Conservation (phyloP, 2,888 invertebrate genomes). For the Rotaria sp. region DNA sequence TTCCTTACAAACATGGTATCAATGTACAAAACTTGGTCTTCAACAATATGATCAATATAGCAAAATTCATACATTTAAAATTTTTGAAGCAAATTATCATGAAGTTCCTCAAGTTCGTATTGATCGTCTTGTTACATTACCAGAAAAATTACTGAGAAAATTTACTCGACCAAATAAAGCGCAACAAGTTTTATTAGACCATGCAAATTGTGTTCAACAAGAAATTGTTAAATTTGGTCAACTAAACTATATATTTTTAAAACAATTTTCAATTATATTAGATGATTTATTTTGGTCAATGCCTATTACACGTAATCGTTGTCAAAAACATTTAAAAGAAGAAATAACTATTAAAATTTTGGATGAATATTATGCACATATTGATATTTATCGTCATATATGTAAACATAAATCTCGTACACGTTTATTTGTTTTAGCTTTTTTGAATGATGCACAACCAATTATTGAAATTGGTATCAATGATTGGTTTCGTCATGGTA, state of each 20-base stretch:
- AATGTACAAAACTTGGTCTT: conserved; percentile 47
- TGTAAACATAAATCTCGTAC: conserved; percentile 61
- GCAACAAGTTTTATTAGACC: conserved; percentile 33
- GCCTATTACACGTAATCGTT: conserved; percentile 31
- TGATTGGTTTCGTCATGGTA: conserved; percentile 92
- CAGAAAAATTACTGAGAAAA: conserved; percentile 36
- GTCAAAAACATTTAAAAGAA: conserved; percentile 51
- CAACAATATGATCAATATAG: conserved; percentile 98
- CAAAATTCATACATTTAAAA: conserved; percentile 93
- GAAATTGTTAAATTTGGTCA: conserved; percentile 40
- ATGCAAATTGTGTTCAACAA: conserved; percentile 33
- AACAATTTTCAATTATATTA: conserved; percentile 36
- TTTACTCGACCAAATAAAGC: conserved; percentile 39
- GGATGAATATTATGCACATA: conserved; percentile 53
- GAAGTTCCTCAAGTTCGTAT: conserved; percentile 37
- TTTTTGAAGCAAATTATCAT: conserved; percentile 67
- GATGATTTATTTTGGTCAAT: conserved; percentile 39
- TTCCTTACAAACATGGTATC: conserved; percentile 34
- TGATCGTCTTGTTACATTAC: conserved; percentile 37
- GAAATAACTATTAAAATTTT: conserved; percentile 53
- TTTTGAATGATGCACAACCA: conserved; percentile 81
- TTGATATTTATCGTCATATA: conserved; percentile 46
- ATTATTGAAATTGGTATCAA: conserved; percentile 92
- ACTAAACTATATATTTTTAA: conserved; percentile 35
- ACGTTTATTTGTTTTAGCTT: conserved; percentile 86